Conservation (phyloP, 2,113 vertebrate genomes). For the Riparia riparia region DNA sequence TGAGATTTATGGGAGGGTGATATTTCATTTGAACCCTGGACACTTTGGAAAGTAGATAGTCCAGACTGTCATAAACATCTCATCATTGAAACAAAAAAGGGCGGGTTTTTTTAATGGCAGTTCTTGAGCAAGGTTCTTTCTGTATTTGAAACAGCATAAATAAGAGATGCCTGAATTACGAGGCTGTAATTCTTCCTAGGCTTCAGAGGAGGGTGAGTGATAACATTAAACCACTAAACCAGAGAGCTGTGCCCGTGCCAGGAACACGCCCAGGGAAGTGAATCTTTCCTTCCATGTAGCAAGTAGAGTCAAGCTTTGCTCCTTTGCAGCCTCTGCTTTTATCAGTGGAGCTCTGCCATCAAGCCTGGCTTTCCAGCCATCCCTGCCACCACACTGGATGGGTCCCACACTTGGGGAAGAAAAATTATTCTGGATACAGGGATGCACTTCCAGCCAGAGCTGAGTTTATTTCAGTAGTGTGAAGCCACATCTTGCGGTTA, state of each 20-base stretch:
- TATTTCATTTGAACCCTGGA: constrained; percentile 45
- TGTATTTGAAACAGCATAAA: constrained; percentile 60
- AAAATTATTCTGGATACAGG: neutral
- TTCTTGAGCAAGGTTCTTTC: constrained; percentile 35
- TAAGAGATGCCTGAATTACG: constrained; percentile 8
- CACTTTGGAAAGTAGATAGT: constrained; percentile 33
- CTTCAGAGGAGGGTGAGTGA: neutral
- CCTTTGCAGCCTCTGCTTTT: neutral
- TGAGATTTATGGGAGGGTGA: constrained; percentile 6
- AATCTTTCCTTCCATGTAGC: neutral
- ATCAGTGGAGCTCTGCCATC: neutral
- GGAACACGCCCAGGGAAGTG: neutral
- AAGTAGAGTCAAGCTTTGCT: neutral
- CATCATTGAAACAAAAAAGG: constrained; percentile 46
- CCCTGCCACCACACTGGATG: neutral
- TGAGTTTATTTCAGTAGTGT: neutral
- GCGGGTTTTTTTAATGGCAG: constrained; percentile 19
- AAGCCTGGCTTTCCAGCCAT: rapidly evolving
- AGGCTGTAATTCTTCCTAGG: constrained; percentile 22
- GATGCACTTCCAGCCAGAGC: neutral
- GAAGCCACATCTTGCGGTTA: neutral
- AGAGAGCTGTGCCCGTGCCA: neutral
- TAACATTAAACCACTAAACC: neutral
- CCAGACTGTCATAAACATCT: constrained; percentile 53
- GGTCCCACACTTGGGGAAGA: neutral